These are phyloP conservation scores for Gibbula magus DNA, from an alignment of 2,888 invertebrate species.

Conservation along the genomic window DNA sequence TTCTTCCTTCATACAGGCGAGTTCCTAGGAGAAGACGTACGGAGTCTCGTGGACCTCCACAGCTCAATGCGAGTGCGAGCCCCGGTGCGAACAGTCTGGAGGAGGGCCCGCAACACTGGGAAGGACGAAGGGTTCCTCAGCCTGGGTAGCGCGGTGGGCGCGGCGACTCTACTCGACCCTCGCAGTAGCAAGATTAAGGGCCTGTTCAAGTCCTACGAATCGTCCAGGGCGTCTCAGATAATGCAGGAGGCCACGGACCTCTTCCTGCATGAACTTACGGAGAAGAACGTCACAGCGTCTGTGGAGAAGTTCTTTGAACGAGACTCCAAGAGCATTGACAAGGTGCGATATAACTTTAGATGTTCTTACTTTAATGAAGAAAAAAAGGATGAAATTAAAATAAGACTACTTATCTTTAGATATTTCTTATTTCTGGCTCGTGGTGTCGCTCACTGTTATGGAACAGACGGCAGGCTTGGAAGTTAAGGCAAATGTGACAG, in stretches of 20 bases:
- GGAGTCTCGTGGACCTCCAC: slow-evolving; percentile 54
- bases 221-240: slow-evolving; percentile 35
- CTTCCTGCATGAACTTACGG: slow-evolving; percentile 50
- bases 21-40: slow-evolving; percentile 55
- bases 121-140: slow-evolving; percentile 45
- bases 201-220: slow-evolving; percentile 50
- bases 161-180: slow-evolving; percentile 44
- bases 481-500: background rate
- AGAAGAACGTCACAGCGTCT: slow-evolving; percentile 45
- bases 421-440: too few relatives aligned
- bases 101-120: slow-evolving; percentile 42
- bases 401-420: too few relatives aligned
- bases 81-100: slow-evolving; percentile 54
- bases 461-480: background rate
- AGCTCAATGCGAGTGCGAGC: slow-evolving; percentile 58
- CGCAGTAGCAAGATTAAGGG: slow-evolving; percentile 48
- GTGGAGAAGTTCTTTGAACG: slow-evolving; percentile 58
- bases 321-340: slow-evolving; percentile 55
- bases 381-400: too few relatives aligned
- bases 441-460: too few relatives aligned
- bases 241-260: slow-evolving; percentile 55
- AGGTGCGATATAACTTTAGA: background rate
- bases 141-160: slow-evolving; percentile 55
- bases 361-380: too few relatives aligned
- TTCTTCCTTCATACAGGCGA: slow-evolving; percentile 45